Evolutionary conservation across 2,113 vertebrate species (phyloP).

Genomic region (Myotis brandtii): DNA sequence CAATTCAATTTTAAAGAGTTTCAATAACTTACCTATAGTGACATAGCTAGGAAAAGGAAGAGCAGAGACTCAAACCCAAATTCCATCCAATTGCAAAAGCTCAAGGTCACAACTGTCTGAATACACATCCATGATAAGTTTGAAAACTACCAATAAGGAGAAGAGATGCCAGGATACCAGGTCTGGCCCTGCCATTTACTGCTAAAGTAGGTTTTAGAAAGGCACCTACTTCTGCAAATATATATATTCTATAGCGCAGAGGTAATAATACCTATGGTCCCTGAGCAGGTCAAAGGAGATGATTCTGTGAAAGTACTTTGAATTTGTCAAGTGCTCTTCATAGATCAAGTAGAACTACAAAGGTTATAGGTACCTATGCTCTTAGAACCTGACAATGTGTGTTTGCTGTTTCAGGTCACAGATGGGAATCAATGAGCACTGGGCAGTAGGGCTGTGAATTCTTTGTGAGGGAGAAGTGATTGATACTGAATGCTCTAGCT

Average conservation of each 20-base stretch:
- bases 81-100: constrained; percentile 24
- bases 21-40: background rate
- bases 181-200: background rate
- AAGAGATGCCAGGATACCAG: background rate
- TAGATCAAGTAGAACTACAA: constrained; percentile 7
- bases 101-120: background rate
- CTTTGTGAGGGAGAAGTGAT: constrained; percentile 64
- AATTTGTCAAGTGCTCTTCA: constrained; percentile 49
- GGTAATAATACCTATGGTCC: background rate
- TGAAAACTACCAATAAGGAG: constrained; percentile 8
- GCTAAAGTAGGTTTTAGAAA: constrained; percentile 15
- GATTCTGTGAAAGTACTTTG: background rate
- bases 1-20: background rate
- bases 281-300: constrained; percentile 8
- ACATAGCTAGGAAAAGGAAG: background rate
- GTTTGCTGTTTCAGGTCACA: constrained; percentile 69
- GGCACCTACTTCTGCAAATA: background rate
- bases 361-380: constrained; percentile 57
- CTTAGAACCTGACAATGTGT: constrained; percentile 48
- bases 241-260: background rate
- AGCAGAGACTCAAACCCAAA: background rate
- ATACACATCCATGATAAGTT: background rate
- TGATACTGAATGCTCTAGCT: constrained; percentile 77
- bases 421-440: constrained; percentile 22
- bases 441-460: constrained; percentile 40